Percentiles rank a stretch among this genome's conserved stretches.
These are phyloP conservation scores for Meriones psammophilus DNA, from an alignment of 2,797 vertebrate species.

Conservation along the genomic window DNA sequence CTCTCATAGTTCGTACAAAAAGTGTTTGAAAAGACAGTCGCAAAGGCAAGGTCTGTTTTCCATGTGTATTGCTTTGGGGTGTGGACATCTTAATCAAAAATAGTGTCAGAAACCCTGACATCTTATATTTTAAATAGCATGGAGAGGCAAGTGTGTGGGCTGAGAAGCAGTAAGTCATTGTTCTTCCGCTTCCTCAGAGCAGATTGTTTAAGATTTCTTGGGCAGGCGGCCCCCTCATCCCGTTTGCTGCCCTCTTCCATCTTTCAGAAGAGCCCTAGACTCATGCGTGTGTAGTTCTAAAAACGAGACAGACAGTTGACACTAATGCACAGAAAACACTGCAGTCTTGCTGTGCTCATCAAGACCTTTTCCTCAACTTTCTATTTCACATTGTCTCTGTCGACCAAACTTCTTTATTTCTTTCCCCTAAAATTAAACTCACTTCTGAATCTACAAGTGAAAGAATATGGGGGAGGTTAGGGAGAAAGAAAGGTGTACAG, in stretches of 20 bases:
- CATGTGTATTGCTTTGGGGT: neutral
- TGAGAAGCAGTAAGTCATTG: neutral
- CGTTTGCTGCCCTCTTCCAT: rapidly evolving
- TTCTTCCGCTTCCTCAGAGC: neutral
- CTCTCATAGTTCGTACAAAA: neutral
- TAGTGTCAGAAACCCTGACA: slow-evolving; percentile 20
- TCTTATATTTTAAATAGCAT: slow-evolving; percentile 13
- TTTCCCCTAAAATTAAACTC: neutral
- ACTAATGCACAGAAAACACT: neutral
- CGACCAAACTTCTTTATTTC: neutral
- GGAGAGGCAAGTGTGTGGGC: neutral
- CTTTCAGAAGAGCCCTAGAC: neutral
- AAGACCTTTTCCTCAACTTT: neutral
- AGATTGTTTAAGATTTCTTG: neutral
- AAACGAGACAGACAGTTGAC: neutral
- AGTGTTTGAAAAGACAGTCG: slow-evolving; percentile 7
- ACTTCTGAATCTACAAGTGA: slow-evolving; percentile 63
- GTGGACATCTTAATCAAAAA: slow-evolving; percentile 33
- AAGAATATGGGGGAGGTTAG: neutral
- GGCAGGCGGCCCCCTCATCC: neutral
- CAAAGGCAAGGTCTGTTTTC: neutral
- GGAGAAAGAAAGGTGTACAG: neutral
- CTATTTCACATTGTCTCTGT: neutral
- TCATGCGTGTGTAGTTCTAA: neutral
- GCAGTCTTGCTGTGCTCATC: neutral